Percentiles rank a stretch among this genome's conserved stretches.
Conservation (phyloP, 2,113 vertebrate species). For the Fregetta grallaria region DNA sequence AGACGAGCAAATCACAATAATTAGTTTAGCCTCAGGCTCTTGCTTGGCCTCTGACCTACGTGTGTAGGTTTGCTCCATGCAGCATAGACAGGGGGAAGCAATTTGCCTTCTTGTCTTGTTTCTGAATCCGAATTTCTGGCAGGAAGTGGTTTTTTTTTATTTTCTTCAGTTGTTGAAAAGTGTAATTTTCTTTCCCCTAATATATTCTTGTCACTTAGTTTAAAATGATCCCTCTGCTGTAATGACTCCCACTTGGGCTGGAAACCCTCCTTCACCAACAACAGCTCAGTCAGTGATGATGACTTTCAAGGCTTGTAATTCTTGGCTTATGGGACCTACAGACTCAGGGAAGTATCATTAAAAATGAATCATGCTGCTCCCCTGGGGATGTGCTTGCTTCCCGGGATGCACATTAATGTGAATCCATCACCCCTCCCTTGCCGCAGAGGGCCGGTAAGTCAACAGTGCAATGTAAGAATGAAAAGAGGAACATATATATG, state of each 20-base stretch:
- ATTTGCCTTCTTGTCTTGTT: conserved; percentile 35
- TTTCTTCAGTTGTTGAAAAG: conserved; percentile 40
- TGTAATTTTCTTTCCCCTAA: conserved; percentile 50
- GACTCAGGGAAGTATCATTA: conserved; percentile 48
- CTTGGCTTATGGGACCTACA: conserved; percentile 46
- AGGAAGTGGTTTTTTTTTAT: conserved; percentile 8
- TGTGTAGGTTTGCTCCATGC: conserved; percentile 51
- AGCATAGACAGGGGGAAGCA: neutral
- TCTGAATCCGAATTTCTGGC: conserved; percentile 60
- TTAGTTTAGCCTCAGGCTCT: conserved; percentile 80
- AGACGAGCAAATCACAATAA: conserved; percentile 85
- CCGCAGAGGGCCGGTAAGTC: neutral
- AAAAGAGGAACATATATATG: neutral
- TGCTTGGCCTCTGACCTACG: conserved; percentile 76
- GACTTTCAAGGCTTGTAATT: conserved; percentile 61
- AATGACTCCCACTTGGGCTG: conserved; percentile 56
- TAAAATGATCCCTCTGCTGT: conserved; percentile 53
- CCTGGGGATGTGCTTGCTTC: conserved; percentile 38
- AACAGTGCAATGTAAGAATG: neutral
- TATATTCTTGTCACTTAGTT: conserved; percentile 65
- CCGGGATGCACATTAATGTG: neutral
- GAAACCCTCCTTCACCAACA: conserved; percentile 57
- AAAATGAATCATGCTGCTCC: conserved; percentile 57
- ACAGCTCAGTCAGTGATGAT: conserved; percentile 40
- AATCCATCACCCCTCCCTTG: conserved; percentile 5